Evolutionary conservation across 1,140 invertebrate genomes (phyloP).

Genomic region (Drosophila lacertosa): DNA sequence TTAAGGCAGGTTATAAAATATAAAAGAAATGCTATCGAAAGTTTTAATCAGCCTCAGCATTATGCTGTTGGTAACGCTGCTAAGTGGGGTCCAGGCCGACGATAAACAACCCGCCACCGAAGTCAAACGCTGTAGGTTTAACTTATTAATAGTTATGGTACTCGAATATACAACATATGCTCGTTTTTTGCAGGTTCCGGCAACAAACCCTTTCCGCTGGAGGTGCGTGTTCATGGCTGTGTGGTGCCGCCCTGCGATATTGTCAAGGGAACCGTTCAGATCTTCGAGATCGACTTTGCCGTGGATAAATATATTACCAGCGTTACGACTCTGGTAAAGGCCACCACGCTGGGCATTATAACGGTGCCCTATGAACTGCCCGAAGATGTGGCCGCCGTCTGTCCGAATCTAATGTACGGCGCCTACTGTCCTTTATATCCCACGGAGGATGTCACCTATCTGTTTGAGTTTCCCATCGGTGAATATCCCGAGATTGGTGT

Average conservation of each 20-base stretch:
- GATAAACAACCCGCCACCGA: slow-evolving; percentile 47
- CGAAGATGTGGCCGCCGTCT: slow-evolving; percentile 63
- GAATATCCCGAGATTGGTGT: slow-evolving; percentile 76
- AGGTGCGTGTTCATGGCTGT: slow-evolving; percentile 61
- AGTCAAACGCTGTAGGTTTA: slow-evolving; percentile 66
- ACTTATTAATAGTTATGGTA: too few relatives aligned
- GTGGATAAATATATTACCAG: slow-evolving; percentile 64
- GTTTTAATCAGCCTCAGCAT: slow-evolving; percentile 40
- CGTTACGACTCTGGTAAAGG: slow-evolving; percentile 63
- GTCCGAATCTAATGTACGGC: slow-evolving; percentile 68
- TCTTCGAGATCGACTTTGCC: slow-evolving; percentile 74
- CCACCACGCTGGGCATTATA: slow-evolving; percentile 70
- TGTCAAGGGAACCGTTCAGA: slow-evolving; percentile 50
- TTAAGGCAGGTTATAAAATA: slow-evolving; percentile 21
- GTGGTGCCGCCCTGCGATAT: slow-evolving; percentile 63
- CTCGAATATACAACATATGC: too few relatives aligned
- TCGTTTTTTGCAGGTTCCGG: slow-evolving; percentile 57
- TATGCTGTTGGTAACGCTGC: slow-evolving; percentile 24
- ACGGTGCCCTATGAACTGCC: slow-evolving; percentile 77
- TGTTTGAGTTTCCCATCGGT: slow-evolving; percentile 67
- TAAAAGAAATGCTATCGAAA: slow-evolving; percentile 41
- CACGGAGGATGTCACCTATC: slow-evolving; percentile 80
- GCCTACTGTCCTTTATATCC: slow-evolving; percentile 76
- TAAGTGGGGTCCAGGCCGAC: slow-evolving; percentile 11
- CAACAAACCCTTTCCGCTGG: slow-evolving; percentile 68